phyloP scores from a whole-genome alignment of 2,888 invertebrate species.

The Petrolisthes manimaculis region DNA sequence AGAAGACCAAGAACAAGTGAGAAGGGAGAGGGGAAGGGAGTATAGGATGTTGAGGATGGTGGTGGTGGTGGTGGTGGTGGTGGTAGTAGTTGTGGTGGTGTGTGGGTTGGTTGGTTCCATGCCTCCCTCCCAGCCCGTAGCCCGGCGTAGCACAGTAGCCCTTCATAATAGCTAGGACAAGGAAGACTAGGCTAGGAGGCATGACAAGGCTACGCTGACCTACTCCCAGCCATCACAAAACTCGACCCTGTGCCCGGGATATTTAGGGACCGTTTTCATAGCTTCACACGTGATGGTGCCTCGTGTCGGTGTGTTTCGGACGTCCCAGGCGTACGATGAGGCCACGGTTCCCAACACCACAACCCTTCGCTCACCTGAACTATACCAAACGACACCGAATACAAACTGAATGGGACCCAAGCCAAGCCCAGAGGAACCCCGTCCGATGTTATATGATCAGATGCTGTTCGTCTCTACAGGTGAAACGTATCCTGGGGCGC shows the following conservation, averaged over 20 bases:
- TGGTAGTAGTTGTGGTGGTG: neutral
- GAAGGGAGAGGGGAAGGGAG: too few relatives aligned
- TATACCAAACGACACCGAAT: neutral
- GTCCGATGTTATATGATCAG: too few relatives aligned
- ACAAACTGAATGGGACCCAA: neutral
- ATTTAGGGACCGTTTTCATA: neutral
- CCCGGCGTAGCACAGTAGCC: slow-evolving; percentile 11
- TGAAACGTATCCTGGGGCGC: slow-evolving; percentile 17
- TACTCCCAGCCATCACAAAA: neutral
- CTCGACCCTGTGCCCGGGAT: neutral
- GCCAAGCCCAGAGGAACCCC: neutral
- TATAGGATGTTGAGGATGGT: neutral
- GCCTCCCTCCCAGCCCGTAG: neutral
- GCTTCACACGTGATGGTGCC: neutral
- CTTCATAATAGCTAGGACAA: slow-evolving; percentile 26
- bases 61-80: neutral
- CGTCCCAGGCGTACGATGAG: neutral
- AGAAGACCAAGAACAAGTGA: too few relatives aligned
- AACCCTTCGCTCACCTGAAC: slow-evolving; percentile 2
- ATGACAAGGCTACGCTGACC: neutral
- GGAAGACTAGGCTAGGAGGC: slow-evolving; percentile 5
- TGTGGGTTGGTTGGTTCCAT: too few relatives aligned
- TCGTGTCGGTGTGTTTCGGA: neutral
- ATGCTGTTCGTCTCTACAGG: neutral
- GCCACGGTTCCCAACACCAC: too few relatives aligned